Conservation (phyloP, 2,888 invertebrate species). For the Lydus trimaculatus region DNA sequence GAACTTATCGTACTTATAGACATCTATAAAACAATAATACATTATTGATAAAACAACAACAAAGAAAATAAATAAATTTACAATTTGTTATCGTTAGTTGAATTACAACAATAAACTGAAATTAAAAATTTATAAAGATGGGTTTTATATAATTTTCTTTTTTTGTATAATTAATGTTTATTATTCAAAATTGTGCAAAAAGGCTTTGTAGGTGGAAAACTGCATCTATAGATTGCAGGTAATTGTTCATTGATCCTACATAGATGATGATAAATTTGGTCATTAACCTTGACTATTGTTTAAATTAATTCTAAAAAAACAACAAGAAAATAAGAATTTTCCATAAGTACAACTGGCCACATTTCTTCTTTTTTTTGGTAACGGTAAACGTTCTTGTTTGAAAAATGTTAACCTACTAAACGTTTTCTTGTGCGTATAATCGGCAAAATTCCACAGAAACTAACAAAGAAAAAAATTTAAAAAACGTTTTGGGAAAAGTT, state of each 20-base stretch:
- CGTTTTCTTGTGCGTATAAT: background rate
- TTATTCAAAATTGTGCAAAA: background rate
- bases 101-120: background rate
- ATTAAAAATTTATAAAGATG: background rate
- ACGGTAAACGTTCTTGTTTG: slow-evolving; percentile 21
- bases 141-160: background rate
- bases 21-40: slow-evolving; percentile 57
- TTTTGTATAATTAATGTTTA: background rate
- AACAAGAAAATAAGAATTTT: background rate
- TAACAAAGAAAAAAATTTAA: background rate
- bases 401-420: slow-evolving; percentile 23
- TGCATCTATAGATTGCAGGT: background rate
- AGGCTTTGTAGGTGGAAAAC: background rate
- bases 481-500: background rate
- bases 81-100: background rate
- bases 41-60: background rate
- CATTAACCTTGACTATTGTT: background rate
- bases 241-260: background rate
- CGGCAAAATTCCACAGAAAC: background rate
- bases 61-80: background rate
- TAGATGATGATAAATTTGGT: background rate
- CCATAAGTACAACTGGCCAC: slow-evolving; percentile 15
- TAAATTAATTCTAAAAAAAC: background rate
- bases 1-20: slow-evolving; percentile 61
- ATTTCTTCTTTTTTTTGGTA: slow-evolving; percentile 20